Conservation (phyloP, 2,888 invertebrate species). For the Leptura quadrifasciata region DNA sequence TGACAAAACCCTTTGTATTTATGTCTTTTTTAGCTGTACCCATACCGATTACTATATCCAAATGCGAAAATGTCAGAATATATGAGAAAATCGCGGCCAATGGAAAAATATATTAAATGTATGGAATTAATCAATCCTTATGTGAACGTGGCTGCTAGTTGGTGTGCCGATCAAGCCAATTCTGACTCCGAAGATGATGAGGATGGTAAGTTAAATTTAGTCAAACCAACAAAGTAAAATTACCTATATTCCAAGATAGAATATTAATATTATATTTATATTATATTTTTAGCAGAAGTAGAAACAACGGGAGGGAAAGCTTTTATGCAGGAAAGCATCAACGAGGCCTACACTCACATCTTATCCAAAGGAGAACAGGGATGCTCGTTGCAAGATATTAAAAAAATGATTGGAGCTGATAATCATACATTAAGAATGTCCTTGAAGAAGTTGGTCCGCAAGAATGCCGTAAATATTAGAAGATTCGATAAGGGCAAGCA, state of each 20-base stretch:
- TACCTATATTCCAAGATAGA: background rate
- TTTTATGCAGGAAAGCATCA: constrained; percentile 58
- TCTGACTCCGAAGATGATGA: constrained; percentile 64
- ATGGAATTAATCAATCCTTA: constrained; percentile 78
- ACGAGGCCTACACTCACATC: constrained; percentile 64
- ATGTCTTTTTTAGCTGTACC: constrained; percentile 70
- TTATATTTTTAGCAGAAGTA: constrained; percentile 31
- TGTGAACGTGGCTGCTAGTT: constrained; percentile 74
- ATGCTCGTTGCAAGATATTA: constrained; percentile 60
- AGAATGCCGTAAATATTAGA: constrained; percentile 57
- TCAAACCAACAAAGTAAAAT: background rate
- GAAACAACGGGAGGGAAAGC: constrained; percentile 46
- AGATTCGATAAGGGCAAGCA: constrained; percentile 65
- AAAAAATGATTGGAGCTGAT: constrained; percentile 59
- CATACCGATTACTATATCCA: constrained; percentile 78
- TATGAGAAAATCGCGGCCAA: constrained; percentile 73
- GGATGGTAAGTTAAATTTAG: constrained; percentile 25
- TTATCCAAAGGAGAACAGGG: constrained; percentile 62
- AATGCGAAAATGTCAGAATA: constrained; percentile 76
- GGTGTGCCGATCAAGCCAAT: constrained; percentile 73
- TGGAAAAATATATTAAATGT: constrained; percentile 75
- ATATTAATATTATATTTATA: background rate
- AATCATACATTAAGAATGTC: constrained; percentile 61
- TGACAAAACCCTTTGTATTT: background rate
- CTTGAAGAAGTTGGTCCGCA: constrained; percentile 59